phyloP scores from a whole-genome alignment of 2,888 invertebrate genomes.

The Pachydiplax longipennis region DNA sequence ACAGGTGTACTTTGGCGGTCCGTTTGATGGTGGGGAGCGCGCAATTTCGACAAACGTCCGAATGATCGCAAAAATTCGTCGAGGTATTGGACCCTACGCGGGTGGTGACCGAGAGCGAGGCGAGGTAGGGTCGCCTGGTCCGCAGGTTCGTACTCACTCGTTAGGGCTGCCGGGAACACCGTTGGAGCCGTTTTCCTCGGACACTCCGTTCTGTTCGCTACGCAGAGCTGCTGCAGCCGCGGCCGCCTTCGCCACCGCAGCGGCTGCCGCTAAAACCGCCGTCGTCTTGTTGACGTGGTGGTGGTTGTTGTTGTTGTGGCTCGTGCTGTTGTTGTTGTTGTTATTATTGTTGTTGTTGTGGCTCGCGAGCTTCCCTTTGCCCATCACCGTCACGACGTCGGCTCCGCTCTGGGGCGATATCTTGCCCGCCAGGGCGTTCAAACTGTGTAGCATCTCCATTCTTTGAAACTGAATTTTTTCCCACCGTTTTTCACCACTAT shows the following conservation, averaged over 20 bases:
- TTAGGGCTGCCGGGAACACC: constrained; percentile 18
- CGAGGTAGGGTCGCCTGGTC: not conserved
- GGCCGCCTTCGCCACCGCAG: constrained; percentile 52
- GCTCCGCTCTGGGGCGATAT: constrained; percentile 75
- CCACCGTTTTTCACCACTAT: not conserved
- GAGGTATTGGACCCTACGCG: not conserved
- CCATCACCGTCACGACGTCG: constrained; percentile 47
- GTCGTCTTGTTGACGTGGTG: constrained; percentile 65
- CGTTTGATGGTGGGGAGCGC: not conserved
- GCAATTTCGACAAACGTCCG: not conserved
- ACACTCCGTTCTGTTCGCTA: constrained; percentile 22
- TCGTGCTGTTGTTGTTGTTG: constrained; percentile 52
- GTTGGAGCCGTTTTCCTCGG: constrained; percentile 33
- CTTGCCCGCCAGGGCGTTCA: constrained; percentile 89
- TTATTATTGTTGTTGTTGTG: constrained; percentile 50
- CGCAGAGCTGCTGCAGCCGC: constrained; percentile 8
- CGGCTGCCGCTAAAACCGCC: constrained; percentile 65
- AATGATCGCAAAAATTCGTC: not conserved
- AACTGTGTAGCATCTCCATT: constrained; percentile 77
- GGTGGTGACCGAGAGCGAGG: not conserved
- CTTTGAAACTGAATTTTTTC: not conserved
- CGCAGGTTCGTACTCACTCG: constrained; percentile 5
- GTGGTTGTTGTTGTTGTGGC: constrained; percentile 68
- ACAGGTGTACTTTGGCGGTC: constrained; percentile 40
- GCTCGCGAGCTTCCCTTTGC: constrained; percentile 43